Evolutionary conservation across 2,797 vertebrate genomes (phyloP).

Genomic region (Peromyscus eremicus): DNA sequence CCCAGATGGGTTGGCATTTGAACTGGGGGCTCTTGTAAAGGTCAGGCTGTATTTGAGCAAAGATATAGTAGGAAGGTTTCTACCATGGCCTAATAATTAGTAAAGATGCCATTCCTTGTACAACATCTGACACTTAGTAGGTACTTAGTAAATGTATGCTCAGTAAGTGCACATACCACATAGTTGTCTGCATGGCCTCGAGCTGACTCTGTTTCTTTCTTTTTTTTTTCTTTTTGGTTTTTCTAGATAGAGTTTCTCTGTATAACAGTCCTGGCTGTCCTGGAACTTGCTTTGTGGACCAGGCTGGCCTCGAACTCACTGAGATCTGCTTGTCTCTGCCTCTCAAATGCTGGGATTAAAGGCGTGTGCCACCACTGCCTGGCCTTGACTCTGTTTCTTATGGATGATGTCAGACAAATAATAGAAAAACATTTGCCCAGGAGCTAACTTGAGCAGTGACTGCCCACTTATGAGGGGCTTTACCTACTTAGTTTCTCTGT

Average conservation of each 20-base stretch:
- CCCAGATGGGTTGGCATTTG: background rate
- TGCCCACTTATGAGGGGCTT: constrained; percentile 11
- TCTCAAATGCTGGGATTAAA: too few relatives aligned
- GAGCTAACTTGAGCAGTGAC: background rate
- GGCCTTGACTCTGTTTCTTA: background rate
- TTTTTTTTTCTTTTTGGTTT: too few relatives aligned
- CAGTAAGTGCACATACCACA: background rate
- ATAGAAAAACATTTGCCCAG: constrained; percentile 5
- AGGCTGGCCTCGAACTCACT: too few relatives aligned
- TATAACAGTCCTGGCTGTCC: too few relatives aligned
- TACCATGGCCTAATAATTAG: background rate
- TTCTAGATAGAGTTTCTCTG: too few relatives aligned
- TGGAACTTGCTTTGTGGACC: too few relatives aligned
- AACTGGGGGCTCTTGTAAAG: background rate
- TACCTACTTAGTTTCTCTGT: constrained; percentile 20
- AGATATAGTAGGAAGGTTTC: constrained; percentile 10
- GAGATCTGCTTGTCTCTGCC: too few relatives aligned
- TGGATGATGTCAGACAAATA: constrained; percentile 15
- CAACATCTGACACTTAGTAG: background rate
- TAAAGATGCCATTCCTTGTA: constrained; percentile 6
- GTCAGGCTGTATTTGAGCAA: background rate
- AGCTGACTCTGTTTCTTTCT: too few relatives aligned
- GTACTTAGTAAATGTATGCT: background rate
- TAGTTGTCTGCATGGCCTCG: background rate
- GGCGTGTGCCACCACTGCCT: too few relatives aligned